Conservation (phyloP, 1,140 invertebrate species). For the Brachystomella parvula region DNA sequence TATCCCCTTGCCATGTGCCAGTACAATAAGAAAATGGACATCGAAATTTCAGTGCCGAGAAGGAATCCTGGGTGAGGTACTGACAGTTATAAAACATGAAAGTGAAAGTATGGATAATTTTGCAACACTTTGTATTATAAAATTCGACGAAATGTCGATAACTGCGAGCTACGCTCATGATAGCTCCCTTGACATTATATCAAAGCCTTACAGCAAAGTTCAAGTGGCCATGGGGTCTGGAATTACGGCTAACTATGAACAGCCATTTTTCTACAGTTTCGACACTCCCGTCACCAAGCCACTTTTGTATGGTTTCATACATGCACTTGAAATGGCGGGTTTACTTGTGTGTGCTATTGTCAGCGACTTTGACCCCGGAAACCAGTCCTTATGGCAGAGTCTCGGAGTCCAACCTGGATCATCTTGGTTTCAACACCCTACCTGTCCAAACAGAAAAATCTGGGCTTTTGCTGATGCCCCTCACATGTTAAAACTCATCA, state of each 20-base stretch:
- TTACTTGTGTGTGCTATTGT: conserved; percentile 22
- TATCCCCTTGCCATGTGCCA: neutral
- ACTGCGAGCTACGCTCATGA: neutral
- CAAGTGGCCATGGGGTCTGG: conserved; percentile 25
- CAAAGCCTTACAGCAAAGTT: conserved; percentile 3
- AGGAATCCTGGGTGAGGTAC: neutral
- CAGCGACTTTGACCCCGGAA: conserved; percentile 19
- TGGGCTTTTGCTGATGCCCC: conserved; percentile 35
- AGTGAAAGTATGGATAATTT: neutral
- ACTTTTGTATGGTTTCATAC: too few species aligned
- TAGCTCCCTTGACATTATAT: neutral
- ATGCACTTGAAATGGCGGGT: conserved; percentile 3
- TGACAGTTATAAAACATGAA: neutral
- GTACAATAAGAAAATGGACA: neutral
- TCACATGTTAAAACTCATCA: conserved; percentile 32
- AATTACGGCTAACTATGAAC: conserved; percentile 25
- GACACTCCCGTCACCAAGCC: too few species aligned
- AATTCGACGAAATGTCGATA: neutral
- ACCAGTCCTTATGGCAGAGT: conserved; percentile 22
- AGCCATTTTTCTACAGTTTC: conserved; percentile 29
- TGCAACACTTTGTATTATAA: neutral
- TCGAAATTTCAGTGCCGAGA: neutral
- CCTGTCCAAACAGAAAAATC: conserved; percentile 8
- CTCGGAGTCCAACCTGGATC: conserved; percentile 2
- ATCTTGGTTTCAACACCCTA: conserved; percentile 24